A percentile compares a stretch with the other conserved stretches of the same genome.
Conservation (phyloP, 2,113 vertebrate genomes). For the Chlamydotis undulata region DNA sequence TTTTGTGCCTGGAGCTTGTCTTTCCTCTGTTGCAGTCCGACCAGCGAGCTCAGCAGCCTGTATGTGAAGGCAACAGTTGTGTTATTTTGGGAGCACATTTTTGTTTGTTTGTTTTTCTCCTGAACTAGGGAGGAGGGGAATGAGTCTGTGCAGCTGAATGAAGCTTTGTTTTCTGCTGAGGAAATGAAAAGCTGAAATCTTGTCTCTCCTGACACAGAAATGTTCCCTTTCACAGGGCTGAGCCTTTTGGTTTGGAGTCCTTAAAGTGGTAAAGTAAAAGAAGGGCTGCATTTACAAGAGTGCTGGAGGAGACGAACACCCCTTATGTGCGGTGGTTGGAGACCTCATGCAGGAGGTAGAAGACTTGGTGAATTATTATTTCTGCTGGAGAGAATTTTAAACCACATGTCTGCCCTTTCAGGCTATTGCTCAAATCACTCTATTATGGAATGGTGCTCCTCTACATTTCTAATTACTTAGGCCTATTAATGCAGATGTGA, state of each 20-base stretch:
- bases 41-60: background rate
- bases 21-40: background rate
- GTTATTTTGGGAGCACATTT: background rate
- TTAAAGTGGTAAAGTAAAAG: background rate
- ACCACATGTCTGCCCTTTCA: background rate
- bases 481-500: background rate
- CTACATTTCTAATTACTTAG: background rate
- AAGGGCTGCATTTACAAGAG: background rate
- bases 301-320: background rate
- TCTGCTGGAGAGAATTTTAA: slow-evolving; percentile 5
- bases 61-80: background rate
- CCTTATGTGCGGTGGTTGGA: background rate
- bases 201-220: background rate
- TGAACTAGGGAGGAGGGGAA: background rate
- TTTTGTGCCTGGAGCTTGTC: background rate
- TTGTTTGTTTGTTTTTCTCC: slow-evolving; percentile 41
- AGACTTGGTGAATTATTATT: background rate
- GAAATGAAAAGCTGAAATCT: slow-evolving; percentile 25
- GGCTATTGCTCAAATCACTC: background rate
- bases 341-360: background rate
- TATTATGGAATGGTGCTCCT: accelerated
- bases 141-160: background rate
- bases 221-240: background rate
- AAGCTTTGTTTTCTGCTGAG: slow-evolving; percentile 22
- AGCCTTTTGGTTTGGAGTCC: background rate